Base-by-base conservation (phyloP, 2,113 vertebrate species). In the Garra rufa region DNA sequence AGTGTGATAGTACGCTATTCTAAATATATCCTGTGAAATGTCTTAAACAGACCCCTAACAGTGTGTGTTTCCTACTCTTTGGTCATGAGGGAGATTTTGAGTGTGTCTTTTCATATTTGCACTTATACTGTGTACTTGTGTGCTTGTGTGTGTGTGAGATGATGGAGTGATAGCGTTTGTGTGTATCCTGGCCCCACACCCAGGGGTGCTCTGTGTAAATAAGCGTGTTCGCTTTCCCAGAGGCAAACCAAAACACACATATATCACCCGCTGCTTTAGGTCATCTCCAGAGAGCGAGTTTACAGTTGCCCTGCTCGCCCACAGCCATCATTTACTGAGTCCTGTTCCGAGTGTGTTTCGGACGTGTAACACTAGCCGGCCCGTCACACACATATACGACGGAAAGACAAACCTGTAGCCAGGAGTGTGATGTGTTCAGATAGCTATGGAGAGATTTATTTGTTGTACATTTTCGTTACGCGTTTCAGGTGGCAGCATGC, bases 201-300 rank as follows among this genome's bases (percentile, higher is more conserved):
- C 92, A 89, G 93, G 92, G 93, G 93, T 94, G 92, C 87, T 88
- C 89, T 93, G 94, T 95, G 93, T 95, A 94, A 95, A 94, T 94
- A 95, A 94, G 94, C 89, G 82, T 89, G 92, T 89, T 88, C 89
- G 87, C 85, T 90, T 61, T 88, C 88, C 93, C 90, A 88, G 63
- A 92, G 92, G 93, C 86, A 44, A 91, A 89, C 88, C 90, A 91
- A 86, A 91, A 91, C 89, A 91, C 63, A 90, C 90, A 95, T 95
- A 92, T 89, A 94, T 95, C 94, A 94, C 75, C 43, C 79, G 84
- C 90, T 87, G 91, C 94, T 94, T 92, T 57, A 80, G 93, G 94
- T 93, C 89, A 92, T 89, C 86, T 87, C 71, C 73, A 87, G 88
- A 88, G 87, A 91, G 76, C 83, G 81, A 87, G 75, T 88, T 89